Conservation (phyloP, 64 coral and sea anemone genomes). For the Actinia tenebrosa region DNA sequence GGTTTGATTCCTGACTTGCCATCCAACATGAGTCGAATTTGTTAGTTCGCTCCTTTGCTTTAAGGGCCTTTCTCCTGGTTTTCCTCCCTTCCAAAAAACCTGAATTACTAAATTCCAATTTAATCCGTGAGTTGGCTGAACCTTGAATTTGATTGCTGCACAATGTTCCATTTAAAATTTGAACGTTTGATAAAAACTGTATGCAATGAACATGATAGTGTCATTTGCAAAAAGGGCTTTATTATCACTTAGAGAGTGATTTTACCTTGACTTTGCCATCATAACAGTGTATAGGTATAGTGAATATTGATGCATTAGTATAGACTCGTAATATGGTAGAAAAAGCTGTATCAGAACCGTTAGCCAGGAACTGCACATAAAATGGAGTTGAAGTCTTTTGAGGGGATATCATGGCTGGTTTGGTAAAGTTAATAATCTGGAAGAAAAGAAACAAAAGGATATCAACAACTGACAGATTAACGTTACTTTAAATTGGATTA, state of each 20-base stretch:
- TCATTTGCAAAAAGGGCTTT: not conserved
- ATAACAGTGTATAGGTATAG: constrained; percentile 93
- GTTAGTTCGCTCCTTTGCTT: too few species aligned
- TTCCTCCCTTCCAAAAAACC: too few species aligned
- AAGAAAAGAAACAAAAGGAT: not conserved
- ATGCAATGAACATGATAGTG: too few species aligned
- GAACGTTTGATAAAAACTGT: too few species aligned
- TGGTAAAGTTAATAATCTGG: constrained; percentile 94
- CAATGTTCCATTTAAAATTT: too few species aligned
- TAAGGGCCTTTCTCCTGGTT: too few species aligned
- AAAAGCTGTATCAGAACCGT: constrained; percentile 62
- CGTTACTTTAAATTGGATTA: not conserved
- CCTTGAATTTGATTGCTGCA: too few species aligned
- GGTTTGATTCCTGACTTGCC: too few species aligned
- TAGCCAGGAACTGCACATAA: constrained; percentile 82
- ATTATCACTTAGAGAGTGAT: not conserved
- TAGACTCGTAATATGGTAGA: constrained; percentile 95
- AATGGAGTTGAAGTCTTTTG: constrained; percentile 79
- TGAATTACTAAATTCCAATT: too few species aligned
- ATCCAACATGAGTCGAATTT: too few species aligned
- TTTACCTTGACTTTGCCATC: constrained; percentile 91
- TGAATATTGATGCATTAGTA: constrained; percentile 99
- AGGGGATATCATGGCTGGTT: constrained; percentile 78
- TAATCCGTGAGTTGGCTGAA: too few species aligned
- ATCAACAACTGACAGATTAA: not conserved